Percentiles rank a stretch among this genome's conserved stretches.
These are phyloP conservation scores for Acrobasis suavella DNA, from an alignment of 2,888 invertebrate genomes.

Conservation along the genomic window DNA sequence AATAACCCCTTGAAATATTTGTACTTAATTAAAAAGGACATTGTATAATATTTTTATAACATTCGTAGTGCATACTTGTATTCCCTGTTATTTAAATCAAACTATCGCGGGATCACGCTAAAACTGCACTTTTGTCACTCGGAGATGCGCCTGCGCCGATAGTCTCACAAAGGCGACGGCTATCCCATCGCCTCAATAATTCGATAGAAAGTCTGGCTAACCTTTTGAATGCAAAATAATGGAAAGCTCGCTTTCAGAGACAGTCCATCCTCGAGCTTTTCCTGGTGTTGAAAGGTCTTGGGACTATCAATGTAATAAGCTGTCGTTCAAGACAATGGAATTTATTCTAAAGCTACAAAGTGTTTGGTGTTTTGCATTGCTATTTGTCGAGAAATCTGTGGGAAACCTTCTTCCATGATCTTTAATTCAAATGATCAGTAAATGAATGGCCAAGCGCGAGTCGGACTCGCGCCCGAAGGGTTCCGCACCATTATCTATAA, in stretches of 20 bases:
- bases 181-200: slow-evolving; percentile 46
- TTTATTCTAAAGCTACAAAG: slow-evolving; percentile 5
- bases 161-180: slow-evolving; percentile 53
- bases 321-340: neutral
- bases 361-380: neutral
- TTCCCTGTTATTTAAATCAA: neutral
- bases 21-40: no score
- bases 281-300: slow-evolving; percentile 18
- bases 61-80: no score
- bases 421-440: neutral
- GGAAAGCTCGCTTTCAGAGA: slow-evolving; percentile 51
- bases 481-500: no score
- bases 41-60: no score
- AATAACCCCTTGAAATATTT: no score
- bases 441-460: no score
- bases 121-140: slow-evolving; percentile 1
- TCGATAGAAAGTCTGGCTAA: slow-evolving; percentile 61
- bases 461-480: no score
- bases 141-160: slow-evolving; percentile 42
- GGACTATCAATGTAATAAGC: slow-evolving; percentile 5
- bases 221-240: slow-evolving; percentile 60
- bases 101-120: neutral
- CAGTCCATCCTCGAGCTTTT: slow-evolving; percentile 21
- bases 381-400: neutral
- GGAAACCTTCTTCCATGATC: neutral